Base-by-base conservation (phyloP, 2,888 invertebrate species). In the Rugalucina vietnamica region DNA sequence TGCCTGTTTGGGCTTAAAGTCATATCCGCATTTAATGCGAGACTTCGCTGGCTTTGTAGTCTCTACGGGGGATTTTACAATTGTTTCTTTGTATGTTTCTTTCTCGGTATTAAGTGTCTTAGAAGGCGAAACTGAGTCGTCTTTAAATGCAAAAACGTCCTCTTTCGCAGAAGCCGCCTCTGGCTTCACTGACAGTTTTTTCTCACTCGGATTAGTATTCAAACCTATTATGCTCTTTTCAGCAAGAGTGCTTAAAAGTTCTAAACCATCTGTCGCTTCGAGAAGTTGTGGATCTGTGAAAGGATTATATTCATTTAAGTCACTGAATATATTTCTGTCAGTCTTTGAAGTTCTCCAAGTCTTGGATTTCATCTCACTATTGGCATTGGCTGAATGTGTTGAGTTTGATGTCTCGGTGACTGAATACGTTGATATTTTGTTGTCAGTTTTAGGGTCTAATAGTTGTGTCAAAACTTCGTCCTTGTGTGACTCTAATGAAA, bases 221-320 rank as follows among this genome's bases (percentile, higher is more conserved):
- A 71, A 37, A 80, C 89, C 87, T 75, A 91, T 87, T 27, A 92
- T 87, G 69, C 92, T 86, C 78, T 92, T 91, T 86, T 93, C 93
- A 0, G 93, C 93, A 8, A 93, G 86, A 10, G 93, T 90, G 86
- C 93, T 93, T 12, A 93, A 86, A 36, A 93, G 90, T 83, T 93
- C 93, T 39, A 93, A 86, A 12, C 93, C 93, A 81, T 92, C 92
- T 29, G 91, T 92, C 21, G 93, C 92, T 79, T 91, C 90, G 8
- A 93, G 86, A 70, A 92, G 90, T 74, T 92, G 91, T 5, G 93
- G 92, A 87, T 93, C 93, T 32, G 90, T 90, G 83, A 91, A 93
- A 24, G 92, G 92, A 81, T 92, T 91, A 83, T 92, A 88, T 27
- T 86, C 84, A 0, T 81, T 79, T n/a, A 85, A 54, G 54, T 86